phyloP scores from a whole-genome alignment of 2,113 vertebrate species.

The Romanogobio albipinnatus region DNA sequence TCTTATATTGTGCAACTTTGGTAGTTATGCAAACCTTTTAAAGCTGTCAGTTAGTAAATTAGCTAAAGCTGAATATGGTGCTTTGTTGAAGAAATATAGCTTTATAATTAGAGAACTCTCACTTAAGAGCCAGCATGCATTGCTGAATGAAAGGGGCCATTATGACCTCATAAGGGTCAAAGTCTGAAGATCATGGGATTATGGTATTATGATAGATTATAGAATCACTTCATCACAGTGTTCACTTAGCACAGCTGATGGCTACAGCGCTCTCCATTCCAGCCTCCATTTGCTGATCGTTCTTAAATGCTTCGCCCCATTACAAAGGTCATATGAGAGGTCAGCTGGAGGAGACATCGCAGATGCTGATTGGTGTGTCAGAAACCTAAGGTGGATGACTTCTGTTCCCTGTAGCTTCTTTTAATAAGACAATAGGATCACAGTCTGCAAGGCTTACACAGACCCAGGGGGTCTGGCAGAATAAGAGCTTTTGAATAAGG shows the following conservation, averaged over 20 bases:
- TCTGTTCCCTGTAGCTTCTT: constrained; percentile 70
- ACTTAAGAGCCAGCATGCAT: constrained; percentile 76
- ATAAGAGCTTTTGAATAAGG: constrained; percentile 59
- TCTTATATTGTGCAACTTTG: constrained; percentile 76
- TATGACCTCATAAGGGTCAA: constrained; percentile 93
- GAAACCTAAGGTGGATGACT: constrained; percentile 81
- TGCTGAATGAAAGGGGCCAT: constrained; percentile 88
- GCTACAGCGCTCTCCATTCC: constrained; percentile 1
- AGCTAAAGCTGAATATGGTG: constrained; percentile 88
- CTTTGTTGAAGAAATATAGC: constrained; percentile 91
- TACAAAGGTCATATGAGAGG: constrained; percentile 83
- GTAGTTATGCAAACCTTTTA: constrained; percentile 82
- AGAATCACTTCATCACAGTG: constrained; percentile 91
- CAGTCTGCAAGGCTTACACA: constrained; percentile 55
- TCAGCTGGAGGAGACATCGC: constrained; percentile 90
- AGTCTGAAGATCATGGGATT: constrained; percentile 92
- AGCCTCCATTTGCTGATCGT: constrained; percentile 65
- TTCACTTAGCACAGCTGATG: constrained; percentile 65
- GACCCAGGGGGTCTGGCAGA: constrained; percentile 58
- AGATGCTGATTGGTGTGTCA: constrained; percentile 83
- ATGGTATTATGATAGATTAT: constrained; percentile 95
- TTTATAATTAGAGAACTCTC: constrained; percentile 77
- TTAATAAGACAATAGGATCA: constrained; percentile 67
- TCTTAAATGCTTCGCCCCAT: constrained; percentile 68
- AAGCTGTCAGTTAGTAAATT: constrained; percentile 90